Evolutionary conservation across 2,888 invertebrate species (phyloP), one percentile per base, ranked within the genome.

Genomic region (Dendrolimus pini): DNA sequence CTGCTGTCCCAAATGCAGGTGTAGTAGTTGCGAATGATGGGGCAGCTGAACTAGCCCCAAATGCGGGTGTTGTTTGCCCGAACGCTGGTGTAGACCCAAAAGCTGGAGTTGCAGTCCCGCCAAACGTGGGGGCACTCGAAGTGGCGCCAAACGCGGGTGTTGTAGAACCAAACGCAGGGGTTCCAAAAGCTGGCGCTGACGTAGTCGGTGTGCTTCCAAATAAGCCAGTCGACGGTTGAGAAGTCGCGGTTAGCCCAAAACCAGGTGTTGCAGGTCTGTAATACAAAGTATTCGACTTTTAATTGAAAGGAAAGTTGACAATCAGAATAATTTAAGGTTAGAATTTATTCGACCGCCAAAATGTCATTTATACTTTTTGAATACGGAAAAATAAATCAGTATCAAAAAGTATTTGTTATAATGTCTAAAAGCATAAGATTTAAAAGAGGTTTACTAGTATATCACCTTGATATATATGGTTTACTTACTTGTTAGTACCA

Each of bases 401-500:
- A 47, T 6, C 9, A 10, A 47, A 47, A 47, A 47, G 47, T 9
- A 10, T 47, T 47, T 47, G 47, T 47, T 47, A 10, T 9, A 9
- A 30, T 30, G 30, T 30, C 30, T 6, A 47, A 47, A 47, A 47
- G 47, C 47, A 3, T 10, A 47, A 47, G 8, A 47, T 10, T 2
- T 47, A 9, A 47, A 12, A 10, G 47, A 47, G 47, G 47, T 47
- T 47, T 47, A 12, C 12, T 47, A 47, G 6, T 47, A 10, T 30
- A 10, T 47, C 47, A 47, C 12, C 9, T 7, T 47, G 47, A 47
- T 47, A 30, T 30, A 30, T 30, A 47, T 9, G 9, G 47, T 10
- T 58, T 54, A 78, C 81, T 81, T 77, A 91, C 90, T 90, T 91
- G 70, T 81, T 85, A 64, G 83, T 85, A 63, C 87, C 89, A 74